Evolutionary conservation across 1,140 invertebrate species (phyloP).

Genomic region (Drosophila subobscura): DNA sequence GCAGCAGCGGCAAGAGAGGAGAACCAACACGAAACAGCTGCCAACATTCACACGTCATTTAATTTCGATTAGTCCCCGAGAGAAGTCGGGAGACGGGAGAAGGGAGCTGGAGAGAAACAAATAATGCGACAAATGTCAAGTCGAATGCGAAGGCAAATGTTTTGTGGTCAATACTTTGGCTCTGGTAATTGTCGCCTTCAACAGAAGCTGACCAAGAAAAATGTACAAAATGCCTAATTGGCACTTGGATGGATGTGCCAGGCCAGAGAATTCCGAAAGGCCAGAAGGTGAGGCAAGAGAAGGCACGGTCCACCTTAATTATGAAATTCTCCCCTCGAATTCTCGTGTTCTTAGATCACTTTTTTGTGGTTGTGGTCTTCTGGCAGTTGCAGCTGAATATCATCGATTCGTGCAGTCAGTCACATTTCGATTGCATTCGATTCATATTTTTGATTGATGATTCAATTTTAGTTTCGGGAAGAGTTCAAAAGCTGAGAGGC

Average conservation of each 20-base stretch:
- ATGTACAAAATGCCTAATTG: slow-evolving; percentile 77
- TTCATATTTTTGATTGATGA: slow-evolving; percentile 42
- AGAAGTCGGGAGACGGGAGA: slow-evolving; percentile 3
- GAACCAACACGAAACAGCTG: slow-evolving; percentile 57
- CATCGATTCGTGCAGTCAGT: slow-evolving; percentile 12
- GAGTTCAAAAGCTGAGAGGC: slow-evolving; percentile 14
- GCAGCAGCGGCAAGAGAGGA: slow-evolving; percentile 1
- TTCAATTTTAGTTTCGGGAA: background rate
- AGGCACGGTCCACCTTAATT: slow-evolving; percentile 12
- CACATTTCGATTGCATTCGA: slow-evolving; percentile 25
- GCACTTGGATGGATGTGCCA: slow-evolving; percentile 42
- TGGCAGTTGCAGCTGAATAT: slow-evolving; percentile 30
- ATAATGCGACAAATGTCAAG: slow-evolving; percentile 51
- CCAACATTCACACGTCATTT: slow-evolving; percentile 80
- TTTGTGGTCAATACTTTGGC: slow-evolving; percentile 54
- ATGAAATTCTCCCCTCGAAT: slow-evolving; percentile 24
- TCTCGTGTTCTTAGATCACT: slow-evolving; percentile 19
- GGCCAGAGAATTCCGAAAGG: slow-evolving; percentile 7
- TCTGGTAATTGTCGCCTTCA: slow-evolving; percentile 67
- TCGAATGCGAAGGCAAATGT: slow-evolving; percentile 48
- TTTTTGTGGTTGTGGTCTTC: slow-evolving; percentile 4
- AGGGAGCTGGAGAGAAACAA: slow-evolving; percentile 37
- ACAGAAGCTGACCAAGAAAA: slow-evolving; percentile 26
- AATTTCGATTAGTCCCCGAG: slow-evolving; percentile 73
- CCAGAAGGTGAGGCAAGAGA: too few species aligned